These are phyloP conservation scores for Phortica okadai DNA, from an alignment of 2,888 invertebrate species.

Conservation along the genomic window DNA sequence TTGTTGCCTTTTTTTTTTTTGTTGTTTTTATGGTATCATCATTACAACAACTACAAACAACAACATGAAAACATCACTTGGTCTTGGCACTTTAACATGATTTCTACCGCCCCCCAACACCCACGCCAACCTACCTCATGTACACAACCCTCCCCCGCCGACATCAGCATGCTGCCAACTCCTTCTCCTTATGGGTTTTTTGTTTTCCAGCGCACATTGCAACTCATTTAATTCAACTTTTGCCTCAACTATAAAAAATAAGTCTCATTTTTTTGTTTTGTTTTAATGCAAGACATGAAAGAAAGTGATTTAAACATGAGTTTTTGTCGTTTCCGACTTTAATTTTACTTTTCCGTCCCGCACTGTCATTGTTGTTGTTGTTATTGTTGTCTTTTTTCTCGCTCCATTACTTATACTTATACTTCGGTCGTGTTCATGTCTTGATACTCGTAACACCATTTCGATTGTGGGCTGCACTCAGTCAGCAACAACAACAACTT, in stretches of 20 bases:
- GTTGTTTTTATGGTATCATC: neutral
- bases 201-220: neutral
- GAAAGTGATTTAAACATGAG: slow-evolving; percentile 6
- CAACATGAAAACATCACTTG: neutral
- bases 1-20: neutral
- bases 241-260: neutral
- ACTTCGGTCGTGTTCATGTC: neutral
- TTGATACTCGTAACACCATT: slow-evolving; percentile 15
- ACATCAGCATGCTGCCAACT: neutral
- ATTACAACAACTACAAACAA: slow-evolving; percentile 16
- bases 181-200: neutral
- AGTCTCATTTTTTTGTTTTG: neutral
- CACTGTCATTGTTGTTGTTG: neutral
- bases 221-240: slow-evolving; percentile 1
- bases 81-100: neutral
- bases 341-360: neutral
- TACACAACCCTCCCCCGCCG: neutral
- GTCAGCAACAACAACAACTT: neutral
- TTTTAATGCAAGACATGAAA: neutral
- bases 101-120: neutral
- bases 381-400: neutral
- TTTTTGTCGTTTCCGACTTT: slow-evolving; percentile 27
- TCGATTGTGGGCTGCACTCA: slow-evolving; percentile 18
- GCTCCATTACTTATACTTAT: too few species aligned
- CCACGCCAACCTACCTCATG: neutral